Percentiles rank a stretch among this genome's conserved stretches.
These are phyloP conservation scores for Tragelaphus scriptus DNA, from an alignment of 2,113 vertebrate species.

Conservation along the genomic window DNA sequence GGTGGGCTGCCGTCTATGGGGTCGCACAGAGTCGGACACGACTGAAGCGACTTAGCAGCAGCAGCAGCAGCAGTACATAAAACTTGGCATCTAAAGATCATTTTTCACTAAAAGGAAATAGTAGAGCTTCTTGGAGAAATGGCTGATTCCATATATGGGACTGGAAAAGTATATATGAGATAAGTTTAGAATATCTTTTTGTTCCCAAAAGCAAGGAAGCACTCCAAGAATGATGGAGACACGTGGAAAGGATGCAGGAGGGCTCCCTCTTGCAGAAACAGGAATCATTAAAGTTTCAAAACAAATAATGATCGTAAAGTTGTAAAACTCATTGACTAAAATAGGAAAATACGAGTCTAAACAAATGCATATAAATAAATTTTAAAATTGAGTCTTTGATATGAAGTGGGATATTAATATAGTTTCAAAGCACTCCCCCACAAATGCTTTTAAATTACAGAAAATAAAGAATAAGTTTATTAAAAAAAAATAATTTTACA, in stretches of 20 bases:
- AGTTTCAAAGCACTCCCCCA: background rate
- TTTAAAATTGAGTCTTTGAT: background rate
- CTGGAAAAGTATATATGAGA: background rate
- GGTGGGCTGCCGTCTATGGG: no score
- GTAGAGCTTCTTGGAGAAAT: background rate
- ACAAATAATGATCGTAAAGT: background rate
- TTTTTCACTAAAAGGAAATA: background rate
- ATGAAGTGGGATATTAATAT: background rate
- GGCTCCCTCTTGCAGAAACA: background rate
- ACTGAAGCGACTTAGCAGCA: no score
- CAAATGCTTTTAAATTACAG: background rate
- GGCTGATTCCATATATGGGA: background rate
- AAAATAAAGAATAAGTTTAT: background rate
- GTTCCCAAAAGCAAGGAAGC: background rate
- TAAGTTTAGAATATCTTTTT: background rate
- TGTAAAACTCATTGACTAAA: background rate
- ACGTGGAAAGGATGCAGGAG: background rate
- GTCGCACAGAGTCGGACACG: no score
- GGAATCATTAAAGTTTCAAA: background rate
- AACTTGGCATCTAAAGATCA: background rate
- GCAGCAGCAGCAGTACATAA: background rate
- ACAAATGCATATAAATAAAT: background rate
- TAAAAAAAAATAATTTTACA: background rate
- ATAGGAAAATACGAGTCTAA: background rate
- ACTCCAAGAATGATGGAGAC: background rate